Percentiles rank a stretch among this genome's conserved stretches.
Evolutionary conservation across 2,797 vertebrate species (phyloP).

Genomic region (Sebastes hubbsi): DNA sequence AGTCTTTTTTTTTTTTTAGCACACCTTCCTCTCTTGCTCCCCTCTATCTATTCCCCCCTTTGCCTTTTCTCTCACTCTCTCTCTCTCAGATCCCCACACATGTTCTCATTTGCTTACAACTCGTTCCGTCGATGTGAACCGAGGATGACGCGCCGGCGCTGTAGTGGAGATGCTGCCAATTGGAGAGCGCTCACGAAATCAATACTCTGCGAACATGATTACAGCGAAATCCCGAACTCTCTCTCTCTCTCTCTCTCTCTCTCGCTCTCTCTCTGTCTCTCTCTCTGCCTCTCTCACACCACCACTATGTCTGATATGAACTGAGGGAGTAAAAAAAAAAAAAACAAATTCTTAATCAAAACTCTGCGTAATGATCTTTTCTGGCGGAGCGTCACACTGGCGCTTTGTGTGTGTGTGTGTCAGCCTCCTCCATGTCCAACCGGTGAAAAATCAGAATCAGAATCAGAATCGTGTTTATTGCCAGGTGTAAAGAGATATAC

Average conservation of each 20-base stretch:
- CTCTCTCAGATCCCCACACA: constrained; percentile 79
- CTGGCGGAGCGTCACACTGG: constrained; percentile 30
- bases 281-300: background rate
- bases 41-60: constrained; percentile 38
- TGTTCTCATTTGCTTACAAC: constrained; percentile 84
- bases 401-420: constrained; percentile 56
- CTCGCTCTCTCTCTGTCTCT: background rate
- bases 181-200: constrained; percentile 79
- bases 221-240: constrained; percentile 68
- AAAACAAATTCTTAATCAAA: constrained; percentile 50
- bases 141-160: constrained; percentile 83
- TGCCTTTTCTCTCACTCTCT: constrained; percentile 57
- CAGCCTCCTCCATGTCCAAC: constrained; percentile 34
- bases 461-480: too few species aligned
- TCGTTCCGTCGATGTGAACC: constrained; percentile 78
- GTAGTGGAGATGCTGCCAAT: constrained; percentile 82
- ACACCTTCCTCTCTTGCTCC: constrained; percentile 55
- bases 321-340: background rate
- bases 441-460: background rate
- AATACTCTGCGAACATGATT: constrained; percentile 77
- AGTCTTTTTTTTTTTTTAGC: constrained; percentile 44
- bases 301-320: constrained; percentile 23
- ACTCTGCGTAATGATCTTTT: constrained; percentile 46
- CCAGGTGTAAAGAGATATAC: too few species aligned
- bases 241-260: background rate